Conservation (phyloP, 2,797 vertebrate genomes). For the Lutjanus campechanus region DNA sequence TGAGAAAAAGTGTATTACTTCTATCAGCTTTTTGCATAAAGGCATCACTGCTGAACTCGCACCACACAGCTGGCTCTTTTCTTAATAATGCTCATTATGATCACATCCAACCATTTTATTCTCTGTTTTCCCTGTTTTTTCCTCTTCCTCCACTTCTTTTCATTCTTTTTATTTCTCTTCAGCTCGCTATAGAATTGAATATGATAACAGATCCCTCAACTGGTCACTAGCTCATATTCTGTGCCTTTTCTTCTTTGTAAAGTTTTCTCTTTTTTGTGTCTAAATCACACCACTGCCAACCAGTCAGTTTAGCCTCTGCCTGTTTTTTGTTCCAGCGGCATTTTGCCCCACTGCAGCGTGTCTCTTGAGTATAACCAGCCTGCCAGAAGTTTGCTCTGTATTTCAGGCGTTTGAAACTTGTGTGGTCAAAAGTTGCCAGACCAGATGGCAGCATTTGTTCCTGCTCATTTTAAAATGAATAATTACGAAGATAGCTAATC, state of each 20-base stretch:
- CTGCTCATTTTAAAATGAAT: conserved; percentile 40
- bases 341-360: background rate
- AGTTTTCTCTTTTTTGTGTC: background rate
- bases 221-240: background rate
- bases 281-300: background rate
- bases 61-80: background rate
- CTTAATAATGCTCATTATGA: background rate
- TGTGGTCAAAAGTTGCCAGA: conserved; percentile 23
- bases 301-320: background rate
- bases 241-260: background rate
- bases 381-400: background rate
- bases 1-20: conserved; percentile 14
- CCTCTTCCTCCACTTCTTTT: background rate
- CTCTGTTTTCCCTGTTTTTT: background rate
- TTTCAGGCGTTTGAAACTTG: conserved; percentile 7
- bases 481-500: conserved; percentile 60
- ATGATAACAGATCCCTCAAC: background rate
- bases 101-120: background rate
- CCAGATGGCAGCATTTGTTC: conserved; percentile 44
- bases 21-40: background rate
- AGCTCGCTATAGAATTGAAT: background rate
- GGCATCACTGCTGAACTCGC: background rate
- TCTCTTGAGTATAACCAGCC: background rate
- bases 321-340: background rate
- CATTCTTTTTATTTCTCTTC: background rate